Percentiles rank a stretch among this genome's conserved stretches.
Evolutionary conservation across 2,888 invertebrate genomes (phyloP).

Genomic region (Caenorhabditis macrosperma): DNA sequence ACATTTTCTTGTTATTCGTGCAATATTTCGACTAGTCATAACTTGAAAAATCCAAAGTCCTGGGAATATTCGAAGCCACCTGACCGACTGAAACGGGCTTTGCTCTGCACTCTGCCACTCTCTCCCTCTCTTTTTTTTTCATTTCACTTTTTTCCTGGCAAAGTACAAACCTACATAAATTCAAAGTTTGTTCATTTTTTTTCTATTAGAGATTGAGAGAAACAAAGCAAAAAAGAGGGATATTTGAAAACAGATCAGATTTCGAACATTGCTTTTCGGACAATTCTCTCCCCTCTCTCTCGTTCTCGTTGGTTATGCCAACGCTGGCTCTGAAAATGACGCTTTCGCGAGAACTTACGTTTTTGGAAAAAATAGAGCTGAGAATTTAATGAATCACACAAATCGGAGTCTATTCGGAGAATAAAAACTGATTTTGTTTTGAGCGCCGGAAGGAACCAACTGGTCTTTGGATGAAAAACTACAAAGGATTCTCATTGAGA

Average conservation of each 20-base stretch:
- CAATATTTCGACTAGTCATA: no score
- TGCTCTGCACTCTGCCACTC: background rate
- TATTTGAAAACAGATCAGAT: conserved; percentile 29
- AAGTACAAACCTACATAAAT: conserved; percentile 9
- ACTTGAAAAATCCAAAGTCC: background rate
- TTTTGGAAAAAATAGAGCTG: background rate
- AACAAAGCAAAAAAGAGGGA: background rate
- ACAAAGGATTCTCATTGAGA: background rate
- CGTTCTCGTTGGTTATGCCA: no score
- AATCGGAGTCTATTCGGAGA: background rate
- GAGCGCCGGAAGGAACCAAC: background rate
- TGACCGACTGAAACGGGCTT: conserved; percentile 3
- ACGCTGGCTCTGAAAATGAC: conserved; percentile 39
- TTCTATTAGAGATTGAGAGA: background rate
- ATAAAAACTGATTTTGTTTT: background rate
- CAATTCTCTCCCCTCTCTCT: background rate
- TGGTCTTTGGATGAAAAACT: background rate
- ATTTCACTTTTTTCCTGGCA: background rate
- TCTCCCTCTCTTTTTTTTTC: background rate
- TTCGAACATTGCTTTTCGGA: conserved; percentile 26
- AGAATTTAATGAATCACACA: background rate
- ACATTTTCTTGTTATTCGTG: no score
- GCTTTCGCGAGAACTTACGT: background rate
- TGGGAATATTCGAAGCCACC: conserved; percentile 2
- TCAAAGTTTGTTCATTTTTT: background rate